These are phyloP conservation scores for Rutilus rutilus DNA, from an alignment of 2,113 vertebrate genomes.

Conservation along the genomic window DNA sequence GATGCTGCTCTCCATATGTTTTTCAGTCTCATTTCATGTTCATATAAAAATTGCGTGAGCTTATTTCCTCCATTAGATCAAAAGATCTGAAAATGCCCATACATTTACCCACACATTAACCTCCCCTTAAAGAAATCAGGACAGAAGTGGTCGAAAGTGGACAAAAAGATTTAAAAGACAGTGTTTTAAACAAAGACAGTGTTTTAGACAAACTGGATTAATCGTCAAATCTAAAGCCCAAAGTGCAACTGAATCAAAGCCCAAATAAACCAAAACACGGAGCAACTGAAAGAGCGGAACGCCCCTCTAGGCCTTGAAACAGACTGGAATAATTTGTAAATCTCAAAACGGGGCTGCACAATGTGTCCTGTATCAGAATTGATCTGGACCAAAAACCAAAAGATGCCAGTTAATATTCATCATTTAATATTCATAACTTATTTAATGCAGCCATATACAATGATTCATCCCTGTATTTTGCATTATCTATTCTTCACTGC, in stretches of 20 bases:
- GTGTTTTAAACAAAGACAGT: too few species aligned
- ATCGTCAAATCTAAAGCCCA: neutral
- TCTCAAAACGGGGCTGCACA: constrained; percentile 32
- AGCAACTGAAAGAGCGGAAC: neutral
- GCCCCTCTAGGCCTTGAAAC: neutral
- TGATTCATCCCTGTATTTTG: neutral
- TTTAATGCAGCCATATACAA: constrained; percentile 1
- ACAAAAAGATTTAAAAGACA: too few species aligned
- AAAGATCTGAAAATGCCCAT: too few species aligned
- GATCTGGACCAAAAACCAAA: constrained; percentile 3
- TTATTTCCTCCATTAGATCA: too few species aligned
- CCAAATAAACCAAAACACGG: neutral
- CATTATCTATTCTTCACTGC: neutral
- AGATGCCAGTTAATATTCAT: neutral
- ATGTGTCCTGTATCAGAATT: constrained; percentile 13
- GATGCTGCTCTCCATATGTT: too few species aligned
- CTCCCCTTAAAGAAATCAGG: too few species aligned
- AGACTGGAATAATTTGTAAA: constrained; percentile 46
- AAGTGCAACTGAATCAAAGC: neutral
- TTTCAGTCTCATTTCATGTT: neutral
- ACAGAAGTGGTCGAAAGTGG: too few species aligned
- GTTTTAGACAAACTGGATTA: too few species aligned
- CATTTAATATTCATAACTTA: constrained; percentile 29
- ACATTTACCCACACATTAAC: too few species aligned
- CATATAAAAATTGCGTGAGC: neutral